Evolutionary conservation across 2,888 invertebrate species (phyloP).

Genomic region (Dolomedes plantarius): DNA sequence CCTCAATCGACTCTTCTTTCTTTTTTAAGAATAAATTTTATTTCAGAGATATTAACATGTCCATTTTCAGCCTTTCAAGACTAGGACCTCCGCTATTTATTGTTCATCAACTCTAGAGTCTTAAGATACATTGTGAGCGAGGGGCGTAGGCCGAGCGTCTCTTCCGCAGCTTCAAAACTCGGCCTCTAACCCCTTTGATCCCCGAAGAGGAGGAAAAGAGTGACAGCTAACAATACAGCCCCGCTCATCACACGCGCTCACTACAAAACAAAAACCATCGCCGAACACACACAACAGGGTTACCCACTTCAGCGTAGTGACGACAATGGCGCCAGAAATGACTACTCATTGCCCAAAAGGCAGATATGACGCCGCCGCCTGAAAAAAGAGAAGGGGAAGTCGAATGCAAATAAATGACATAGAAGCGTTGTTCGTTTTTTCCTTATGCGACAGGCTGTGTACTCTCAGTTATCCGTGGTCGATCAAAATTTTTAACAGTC

Average conservation of each 20-base stretch:
- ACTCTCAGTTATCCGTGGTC: too few relatives aligned
- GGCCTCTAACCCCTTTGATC: constrained; percentile 64
- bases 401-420: neutral
- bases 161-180: neutral
- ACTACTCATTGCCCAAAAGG: neutral
- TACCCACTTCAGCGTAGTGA: constrained; percentile 18
- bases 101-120: neutral
- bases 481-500: too few relatives aligned
- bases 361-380: neutral
- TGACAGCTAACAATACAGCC: constrained; percentile 69
- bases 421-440: neutral
- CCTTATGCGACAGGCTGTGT: too few relatives aligned
- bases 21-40: too few relatives aligned
- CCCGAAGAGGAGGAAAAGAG: constrained; percentile 32
- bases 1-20: too few relatives aligned
- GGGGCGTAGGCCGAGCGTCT: constrained; percentile 5
- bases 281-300: constrained; percentile 35
- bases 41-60: too few relatives aligned
- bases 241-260: constrained; percentile 41
- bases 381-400: too few relatives aligned
- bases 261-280: constrained; percentile 37
- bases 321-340: constrained; percentile 30
- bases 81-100: neutral
- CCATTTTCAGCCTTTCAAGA: too few relatives aligned
- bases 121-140: neutral